Percentiles rank a stretch among this genome's conserved stretches.
phyloP scores from a whole-genome alignment of 2,113 vertebrate species.

The Otocyon megalotis region DNA sequence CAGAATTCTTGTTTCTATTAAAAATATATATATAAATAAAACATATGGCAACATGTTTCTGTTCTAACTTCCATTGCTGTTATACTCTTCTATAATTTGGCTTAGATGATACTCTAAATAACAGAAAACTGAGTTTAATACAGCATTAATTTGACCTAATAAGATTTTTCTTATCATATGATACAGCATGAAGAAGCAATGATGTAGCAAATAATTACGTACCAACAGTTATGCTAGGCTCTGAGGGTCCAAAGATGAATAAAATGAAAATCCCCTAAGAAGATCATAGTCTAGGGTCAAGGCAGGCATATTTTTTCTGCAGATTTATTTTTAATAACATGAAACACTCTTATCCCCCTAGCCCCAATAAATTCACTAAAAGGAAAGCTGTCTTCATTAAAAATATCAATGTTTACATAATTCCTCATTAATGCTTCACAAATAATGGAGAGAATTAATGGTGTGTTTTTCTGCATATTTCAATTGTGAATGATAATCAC shows the following conservation, averaged over 20 bases:
- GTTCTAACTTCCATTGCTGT: neutral
- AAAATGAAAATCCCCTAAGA: constrained; percentile 54
- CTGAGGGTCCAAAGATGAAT: constrained; percentile 19
- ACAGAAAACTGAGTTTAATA: constrained; percentile 24
- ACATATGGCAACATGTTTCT: neutral
- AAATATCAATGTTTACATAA: constrained; percentile 76
- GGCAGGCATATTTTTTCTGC: neutral
- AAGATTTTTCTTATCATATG: constrained; percentile 3
- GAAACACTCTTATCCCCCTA: constrained; percentile 31
- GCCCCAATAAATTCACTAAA: constrained; percentile 62
- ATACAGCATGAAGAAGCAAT: constrained; percentile 34
- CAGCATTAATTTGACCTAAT: constrained; percentile 8
- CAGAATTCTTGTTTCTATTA: neutral
- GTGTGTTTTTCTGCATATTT: constrained; percentile 69
- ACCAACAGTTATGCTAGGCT: neutral
- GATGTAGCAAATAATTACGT: constrained; percentile 25
- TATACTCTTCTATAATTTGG: neutral
- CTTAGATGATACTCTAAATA: constrained; percentile 8
- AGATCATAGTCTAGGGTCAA: constrained; percentile 47
- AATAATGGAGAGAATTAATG: constrained; percentile 79
- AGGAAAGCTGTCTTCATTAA: constrained; percentile 73
- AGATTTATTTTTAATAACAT: constrained; percentile 70
- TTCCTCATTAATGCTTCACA: constrained; percentile 73
- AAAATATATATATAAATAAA: neutral
- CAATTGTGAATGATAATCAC: constrained; percentile 72